Evolutionary conservation across 2,888 invertebrate genomes (phyloP).

Genomic region (Chorisops tibialis): DNA sequence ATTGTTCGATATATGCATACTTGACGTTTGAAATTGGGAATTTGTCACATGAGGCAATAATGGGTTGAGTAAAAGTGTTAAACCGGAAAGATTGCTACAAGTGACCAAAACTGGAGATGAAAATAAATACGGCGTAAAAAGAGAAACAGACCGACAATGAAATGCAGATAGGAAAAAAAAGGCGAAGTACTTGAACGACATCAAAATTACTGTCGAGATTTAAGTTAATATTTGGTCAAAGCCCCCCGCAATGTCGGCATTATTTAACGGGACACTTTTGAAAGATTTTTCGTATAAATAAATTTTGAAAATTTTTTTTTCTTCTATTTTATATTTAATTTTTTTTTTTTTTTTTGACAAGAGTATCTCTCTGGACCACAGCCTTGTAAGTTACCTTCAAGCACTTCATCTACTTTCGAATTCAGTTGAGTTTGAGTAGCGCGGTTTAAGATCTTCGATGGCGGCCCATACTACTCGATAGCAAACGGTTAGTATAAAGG

Average conservation of each 20-base stretch:
- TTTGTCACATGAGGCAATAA: background rate
- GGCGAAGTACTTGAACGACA: conserved; percentile 11
- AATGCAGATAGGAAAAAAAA: background rate
- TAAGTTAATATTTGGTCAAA: conserved; percentile 24
- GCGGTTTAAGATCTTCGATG: background rate
- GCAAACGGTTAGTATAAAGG: conserved; percentile 8
- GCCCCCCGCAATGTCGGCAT: conserved; percentile 13
- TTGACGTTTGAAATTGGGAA: conserved; percentile 1
- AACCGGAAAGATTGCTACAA: conserved; percentile 10
- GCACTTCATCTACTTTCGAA: conserved; percentile 24
- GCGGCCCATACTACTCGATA: background rate
- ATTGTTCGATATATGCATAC: too few species aligned
- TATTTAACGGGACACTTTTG: conserved; percentile 25
- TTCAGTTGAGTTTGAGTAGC: conserved; percentile 3
- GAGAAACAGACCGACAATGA: conserved; percentile 13
- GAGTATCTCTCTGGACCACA: conserved; percentile 20
- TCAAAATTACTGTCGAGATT: conserved; percentile 12
- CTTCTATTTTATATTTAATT: too few species aligned
- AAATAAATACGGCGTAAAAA: conserved; percentile 11
- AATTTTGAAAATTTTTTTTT: too few species aligned
- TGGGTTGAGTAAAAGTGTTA: background rate
- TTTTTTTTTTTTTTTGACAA: conserved; percentile 14
- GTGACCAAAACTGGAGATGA: conserved; percentile 18
- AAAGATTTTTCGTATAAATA: too few species aligned
- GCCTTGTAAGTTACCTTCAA: conserved; percentile 25